phyloP scores from a whole-genome alignment of 2,888 invertebrate species.

The Sphaerophoria rueppellii region DNA sequence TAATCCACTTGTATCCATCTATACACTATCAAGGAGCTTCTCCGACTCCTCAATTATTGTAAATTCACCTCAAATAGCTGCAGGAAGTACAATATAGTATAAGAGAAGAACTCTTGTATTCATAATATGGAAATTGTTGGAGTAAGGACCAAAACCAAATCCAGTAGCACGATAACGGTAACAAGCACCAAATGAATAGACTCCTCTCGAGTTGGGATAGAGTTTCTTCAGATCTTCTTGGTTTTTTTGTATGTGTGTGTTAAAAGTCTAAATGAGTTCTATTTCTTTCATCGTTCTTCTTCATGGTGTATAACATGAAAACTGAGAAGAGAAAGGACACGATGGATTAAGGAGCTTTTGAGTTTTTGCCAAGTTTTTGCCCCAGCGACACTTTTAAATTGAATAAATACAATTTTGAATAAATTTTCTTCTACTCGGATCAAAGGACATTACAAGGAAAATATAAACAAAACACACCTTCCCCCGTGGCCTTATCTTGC shows the following conservation, averaged over 20 bases:
- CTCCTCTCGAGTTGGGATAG: constrained; percentile 37
- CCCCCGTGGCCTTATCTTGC: background rate
- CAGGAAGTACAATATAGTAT: constrained; percentile 7
- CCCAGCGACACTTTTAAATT: constrained; percentile 75
- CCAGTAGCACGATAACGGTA: constrained; percentile 26
- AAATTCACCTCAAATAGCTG: constrained; percentile 70
- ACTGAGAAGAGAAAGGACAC: background rate
- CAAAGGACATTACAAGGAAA: constrained; percentile 63
- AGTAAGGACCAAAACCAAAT: constrained; percentile 11
- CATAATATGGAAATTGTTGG: constrained; percentile 9
- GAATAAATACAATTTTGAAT: constrained; percentile 74
- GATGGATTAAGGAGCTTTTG: constrained; percentile 63
- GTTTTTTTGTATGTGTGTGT: constrained; percentile 51
- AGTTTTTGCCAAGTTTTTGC: constrained; percentile 41
- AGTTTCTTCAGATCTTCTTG: constrained; percentile 64
- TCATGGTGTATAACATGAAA: background rate
- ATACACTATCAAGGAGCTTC: constrained; percentile 33
- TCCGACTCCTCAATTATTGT: constrained; percentile 56
- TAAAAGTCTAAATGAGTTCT: constrained; percentile 77
- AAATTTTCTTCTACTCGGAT: constrained; percentile 64
- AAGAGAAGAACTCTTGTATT: background rate
- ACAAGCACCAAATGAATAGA: constrained; percentile 68
- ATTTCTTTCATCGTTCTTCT: constrained; percentile 25
- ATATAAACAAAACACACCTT: constrained; percentile 1
- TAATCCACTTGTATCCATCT: constrained; percentile 68